Evolutionary conservation across 2,797 vertebrate genomes (phyloP).

Genomic region (Buphagus erythrorhynchus): DNA sequence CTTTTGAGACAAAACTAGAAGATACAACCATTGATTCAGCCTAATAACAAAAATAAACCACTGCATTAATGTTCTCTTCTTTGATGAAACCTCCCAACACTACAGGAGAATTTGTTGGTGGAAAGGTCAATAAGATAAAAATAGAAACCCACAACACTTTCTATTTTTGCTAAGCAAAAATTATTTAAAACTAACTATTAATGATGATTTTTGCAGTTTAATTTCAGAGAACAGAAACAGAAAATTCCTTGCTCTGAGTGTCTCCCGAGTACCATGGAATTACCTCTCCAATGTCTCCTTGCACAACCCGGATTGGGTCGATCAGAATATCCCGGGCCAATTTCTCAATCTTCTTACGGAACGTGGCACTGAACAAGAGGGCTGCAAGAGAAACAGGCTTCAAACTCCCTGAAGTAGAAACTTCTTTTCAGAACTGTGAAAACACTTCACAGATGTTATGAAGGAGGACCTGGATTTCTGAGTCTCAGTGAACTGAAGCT

Average conservation of each 20-base stretch:
- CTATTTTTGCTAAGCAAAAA: background rate
- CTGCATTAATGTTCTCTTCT: background rate
- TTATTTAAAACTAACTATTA: background rate
- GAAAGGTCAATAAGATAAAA: background rate
- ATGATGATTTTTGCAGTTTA: background rate
- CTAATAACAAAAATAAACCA: background rate
- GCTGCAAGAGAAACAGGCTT: conserved; percentile 79
- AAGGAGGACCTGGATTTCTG: background rate
- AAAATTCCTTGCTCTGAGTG: background rate
- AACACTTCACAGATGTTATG: background rate
- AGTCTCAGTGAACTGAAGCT: background rate
- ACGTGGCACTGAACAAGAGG: conserved; percentile 96
- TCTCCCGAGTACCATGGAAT: background rate
- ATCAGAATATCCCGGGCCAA: conserved; percentile 94
- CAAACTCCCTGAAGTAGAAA: background rate
- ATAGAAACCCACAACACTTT: background rate
- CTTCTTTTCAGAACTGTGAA: background rate
- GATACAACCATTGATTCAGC: background rate
- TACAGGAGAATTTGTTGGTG: background rate
- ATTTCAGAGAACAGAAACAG: background rate
- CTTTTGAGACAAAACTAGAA: background rate
- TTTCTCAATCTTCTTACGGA: conserved; percentile 97
- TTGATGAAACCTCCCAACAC: background rate
- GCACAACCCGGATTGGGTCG: conserved; percentile 96
- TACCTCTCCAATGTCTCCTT: conserved; percentile 99